Base-by-base conservation (phyloP, 2,113 vertebrate genomes). In the Ornithorhynchus anatinus region DNA sequence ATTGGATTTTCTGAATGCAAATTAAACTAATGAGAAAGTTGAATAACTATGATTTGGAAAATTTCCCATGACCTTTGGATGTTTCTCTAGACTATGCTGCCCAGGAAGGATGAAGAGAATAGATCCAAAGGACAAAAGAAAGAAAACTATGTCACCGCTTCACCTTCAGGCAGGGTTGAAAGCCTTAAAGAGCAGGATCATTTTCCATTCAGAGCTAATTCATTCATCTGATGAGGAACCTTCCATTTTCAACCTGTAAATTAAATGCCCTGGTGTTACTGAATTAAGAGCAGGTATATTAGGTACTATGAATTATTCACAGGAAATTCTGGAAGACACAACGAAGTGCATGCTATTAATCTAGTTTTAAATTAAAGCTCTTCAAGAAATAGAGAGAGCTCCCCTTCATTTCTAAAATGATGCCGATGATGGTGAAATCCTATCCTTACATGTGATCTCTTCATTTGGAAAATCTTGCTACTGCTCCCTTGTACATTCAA, bases 221-320 rank as follows among this genome's bases (percentile, higher is more conserved):
- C 74, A 84, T 57, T 79, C 68, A 80, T 86, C 69, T 66, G 61
- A 81, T 80, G 72, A 84, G 56, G 69, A 86, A 87, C 59, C 2
- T 60, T 39, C 85, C 61, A 84, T 77, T 75, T 68, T 92, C 88
- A 76, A 15, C 57, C 50, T 2, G 3, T 85, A 88, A 80, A 90
- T 78, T 73, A 86, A 88, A 80, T 74, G 43, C 72, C 60, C 63
- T 80, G 69, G 61, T 86, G 72, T 81, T 73, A 72, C 9, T 23
- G 36, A 86, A 89, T 87, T 86, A 75, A 85, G 79, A 89, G 58
- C 57, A 81, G 63, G 23, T 63, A 58, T 72, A 79, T 62, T 81
- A 84, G 57, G 53, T 60, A 38, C 4, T 56, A 79, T 89, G 71
- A 93, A 90, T 91, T 88, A 89, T 86, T 93, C 82, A 84, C 44